A percentile compares a stretch with the other conserved stretches of the same genome.
Evolutionary conservation across 2,113 vertebrate species (phyloP).

Genomic region (Alligator sinensis): DNA sequence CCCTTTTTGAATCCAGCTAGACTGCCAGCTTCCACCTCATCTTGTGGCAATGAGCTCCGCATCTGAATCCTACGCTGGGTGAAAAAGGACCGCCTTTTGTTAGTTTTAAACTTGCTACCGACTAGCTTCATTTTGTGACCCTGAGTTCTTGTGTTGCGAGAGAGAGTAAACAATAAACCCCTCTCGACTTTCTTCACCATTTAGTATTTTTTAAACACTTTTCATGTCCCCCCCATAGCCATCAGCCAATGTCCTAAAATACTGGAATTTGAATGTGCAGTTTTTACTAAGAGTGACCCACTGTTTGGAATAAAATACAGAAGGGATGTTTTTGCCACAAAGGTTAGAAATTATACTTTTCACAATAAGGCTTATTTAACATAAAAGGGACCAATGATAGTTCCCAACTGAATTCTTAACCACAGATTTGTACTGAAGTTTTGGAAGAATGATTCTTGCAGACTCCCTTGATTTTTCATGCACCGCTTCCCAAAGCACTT

Average conservation of each 20-base stretch:
- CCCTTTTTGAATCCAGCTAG: no score
- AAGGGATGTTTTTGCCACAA: background rate
- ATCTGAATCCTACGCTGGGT: no score
- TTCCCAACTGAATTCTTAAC: background rate
- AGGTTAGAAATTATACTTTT: background rate
- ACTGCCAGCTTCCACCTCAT: no score
- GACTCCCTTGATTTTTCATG: background rate
- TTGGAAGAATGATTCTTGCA: background rate
- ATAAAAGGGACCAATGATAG: background rate
- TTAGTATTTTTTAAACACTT: no score
- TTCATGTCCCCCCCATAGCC: no score
- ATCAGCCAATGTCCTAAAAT: fast-evolving
- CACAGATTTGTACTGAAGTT: background rate
- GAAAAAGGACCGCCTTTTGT: no score
- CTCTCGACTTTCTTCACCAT: no score
- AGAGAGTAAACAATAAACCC: no score
- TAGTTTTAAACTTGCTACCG: no score
- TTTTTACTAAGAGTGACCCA: background rate
- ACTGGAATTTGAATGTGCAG: fast-evolving
- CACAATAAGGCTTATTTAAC: background rate
- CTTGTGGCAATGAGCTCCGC: no score
- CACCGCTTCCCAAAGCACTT: background rate
- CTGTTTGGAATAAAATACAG: fast-evolving
- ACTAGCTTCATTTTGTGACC: no score
- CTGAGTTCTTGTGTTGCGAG: no score